Evolutionary conservation across 2,888 invertebrate genomes (phyloP).

Genomic region (Agrypnus murinus): DNA sequence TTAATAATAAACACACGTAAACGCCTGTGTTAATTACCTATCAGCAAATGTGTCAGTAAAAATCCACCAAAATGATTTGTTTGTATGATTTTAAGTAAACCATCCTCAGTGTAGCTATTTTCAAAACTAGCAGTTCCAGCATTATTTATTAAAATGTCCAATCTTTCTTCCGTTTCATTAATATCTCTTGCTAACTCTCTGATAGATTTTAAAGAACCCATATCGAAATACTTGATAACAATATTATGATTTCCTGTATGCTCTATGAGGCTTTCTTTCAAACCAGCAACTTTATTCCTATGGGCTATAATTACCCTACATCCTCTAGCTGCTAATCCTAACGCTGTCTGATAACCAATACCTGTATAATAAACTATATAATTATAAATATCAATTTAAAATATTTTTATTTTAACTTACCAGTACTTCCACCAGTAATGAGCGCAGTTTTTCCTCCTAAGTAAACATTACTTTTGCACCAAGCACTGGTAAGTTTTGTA

Average conservation of each 20-base stretch:
- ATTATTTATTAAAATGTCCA: constrained; percentile 80
- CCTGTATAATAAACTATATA: too few relatives aligned
- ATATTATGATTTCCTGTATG: constrained; percentile 68
- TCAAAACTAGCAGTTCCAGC: constrained; percentile 75
- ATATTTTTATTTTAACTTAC: constrained; percentile 54
- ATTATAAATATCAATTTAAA: too few relatives aligned
- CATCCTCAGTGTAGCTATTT: constrained; percentile 74
- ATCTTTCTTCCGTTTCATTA: constrained; percentile 72
- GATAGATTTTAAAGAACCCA: constrained; percentile 75
- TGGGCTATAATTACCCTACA: constrained; percentile 75
- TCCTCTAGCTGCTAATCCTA: constrained; percentile 71
- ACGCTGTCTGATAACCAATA: constrained; percentile 70
- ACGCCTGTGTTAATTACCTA: too few relatives aligned
- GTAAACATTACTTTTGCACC: constrained; percentile 64
- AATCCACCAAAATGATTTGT: constrained; percentile 78
- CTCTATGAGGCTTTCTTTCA: constrained; percentile 65
- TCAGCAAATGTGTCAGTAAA: constrained; percentile 60
- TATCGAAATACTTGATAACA: constrained; percentile 72
- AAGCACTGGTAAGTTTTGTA: constrained; percentile 62
- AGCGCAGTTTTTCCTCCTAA: constrained; percentile 64
- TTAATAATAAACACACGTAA: too few relatives aligned
- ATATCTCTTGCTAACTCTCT: constrained; percentile 77
- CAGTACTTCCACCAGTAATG: constrained; percentile 64
- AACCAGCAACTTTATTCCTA: constrained; percentile 66
- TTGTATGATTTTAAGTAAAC: constrained; percentile 77